phyloP scores from a whole-genome alignment of 2,113 vertebrate species.

The Spermophilus dauricus region DNA sequence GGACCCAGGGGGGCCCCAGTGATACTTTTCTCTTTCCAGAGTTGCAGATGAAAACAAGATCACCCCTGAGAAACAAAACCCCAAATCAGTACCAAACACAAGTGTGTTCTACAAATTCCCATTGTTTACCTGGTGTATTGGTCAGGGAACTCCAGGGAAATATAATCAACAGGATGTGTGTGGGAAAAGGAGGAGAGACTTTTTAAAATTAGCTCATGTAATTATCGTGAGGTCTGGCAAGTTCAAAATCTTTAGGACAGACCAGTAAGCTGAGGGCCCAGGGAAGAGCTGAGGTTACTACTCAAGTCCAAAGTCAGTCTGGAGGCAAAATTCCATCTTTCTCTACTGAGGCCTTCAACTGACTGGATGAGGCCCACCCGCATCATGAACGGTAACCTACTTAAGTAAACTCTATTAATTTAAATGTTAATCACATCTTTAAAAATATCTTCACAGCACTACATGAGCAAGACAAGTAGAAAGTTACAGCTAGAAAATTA shows the following conservation, averaged over 20 bases:
- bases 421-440: background rate
- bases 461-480: background rate
- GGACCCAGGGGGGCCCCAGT: background rate
- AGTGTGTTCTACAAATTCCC: background rate
- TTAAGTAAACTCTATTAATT: background rate
- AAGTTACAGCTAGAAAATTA: background rate
- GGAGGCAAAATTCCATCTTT: background rate
- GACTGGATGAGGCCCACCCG: background rate
- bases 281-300: background rate
- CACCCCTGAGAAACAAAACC: background rate
- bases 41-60: constrained; percentile 7
- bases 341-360: background rate
- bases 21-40: background rate
- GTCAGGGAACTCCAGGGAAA: background rate
- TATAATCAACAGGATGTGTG: background rate
- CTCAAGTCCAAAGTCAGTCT: background rate
- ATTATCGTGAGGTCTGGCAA: background rate
- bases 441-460: background rate
- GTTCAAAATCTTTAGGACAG: background rate
- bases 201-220: background rate
- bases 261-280: background rate
- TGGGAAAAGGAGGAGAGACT: background rate
- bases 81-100: constrained; percentile 1
- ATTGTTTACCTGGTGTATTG: background rate
- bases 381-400: background rate